Evolutionary conservation across 2,113 vertebrate species (phyloP).

Genomic region (Numida meleagris): DNA sequence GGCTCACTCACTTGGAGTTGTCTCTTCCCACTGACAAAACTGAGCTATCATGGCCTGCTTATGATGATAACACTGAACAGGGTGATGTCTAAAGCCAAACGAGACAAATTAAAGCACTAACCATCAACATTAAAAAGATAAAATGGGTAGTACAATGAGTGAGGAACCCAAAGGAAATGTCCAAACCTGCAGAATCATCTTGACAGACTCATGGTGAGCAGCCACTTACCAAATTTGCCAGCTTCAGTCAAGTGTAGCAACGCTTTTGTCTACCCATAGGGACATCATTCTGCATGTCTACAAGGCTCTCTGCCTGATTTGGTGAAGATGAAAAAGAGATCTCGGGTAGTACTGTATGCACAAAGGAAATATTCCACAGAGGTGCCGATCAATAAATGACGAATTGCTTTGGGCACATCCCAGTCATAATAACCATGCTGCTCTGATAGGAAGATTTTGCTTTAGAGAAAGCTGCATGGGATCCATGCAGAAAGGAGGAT

Average conservation of each 20-base stretch:
- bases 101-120: background rate
- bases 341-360: background rate
- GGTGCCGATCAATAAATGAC: background rate
- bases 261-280: background rate
- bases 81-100: background rate
- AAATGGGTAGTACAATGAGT: background rate
- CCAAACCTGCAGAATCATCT: background rate
- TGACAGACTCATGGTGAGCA: background rate
- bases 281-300: background rate
- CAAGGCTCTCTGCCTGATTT: background rate
- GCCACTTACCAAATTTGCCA: background rate
- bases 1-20: background rate
- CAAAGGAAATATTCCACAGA: background rate
- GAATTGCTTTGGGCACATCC: background rate
- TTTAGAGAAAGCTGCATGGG: background rate
- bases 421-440: background rate
- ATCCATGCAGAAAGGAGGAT: background rate
- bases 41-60: background rate
- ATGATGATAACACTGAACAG: background rate
- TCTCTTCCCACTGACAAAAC: background rate
- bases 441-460: background rate
- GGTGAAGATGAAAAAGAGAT: background rate
- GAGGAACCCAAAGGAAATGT: background rate
- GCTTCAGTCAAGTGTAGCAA: background rate
- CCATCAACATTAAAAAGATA: background rate